These are phyloP conservation scores for Eupsilia transversa DNA, from an alignment of 2,888 invertebrate genomes.

Conservation along the genomic window DNA sequence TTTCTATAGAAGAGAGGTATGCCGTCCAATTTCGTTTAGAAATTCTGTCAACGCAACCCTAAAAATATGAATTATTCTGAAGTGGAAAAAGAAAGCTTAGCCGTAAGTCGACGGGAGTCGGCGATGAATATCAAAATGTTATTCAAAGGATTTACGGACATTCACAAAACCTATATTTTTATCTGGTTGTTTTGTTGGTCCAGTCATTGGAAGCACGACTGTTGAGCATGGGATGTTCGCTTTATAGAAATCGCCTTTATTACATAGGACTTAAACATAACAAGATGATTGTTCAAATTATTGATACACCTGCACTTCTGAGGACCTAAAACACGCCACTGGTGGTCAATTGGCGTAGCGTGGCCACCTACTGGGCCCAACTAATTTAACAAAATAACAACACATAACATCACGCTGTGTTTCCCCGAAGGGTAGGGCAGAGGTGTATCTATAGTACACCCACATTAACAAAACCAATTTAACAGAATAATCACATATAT, in stretches of 20 bases:
- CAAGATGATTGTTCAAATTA: too few relatives aligned
- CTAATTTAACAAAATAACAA: too few relatives aligned
- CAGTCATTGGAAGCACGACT: neutral
- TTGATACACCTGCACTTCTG: too few relatives aligned
- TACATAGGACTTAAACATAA: neutral
- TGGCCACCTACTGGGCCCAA: too few relatives aligned
- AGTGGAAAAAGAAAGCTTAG: conserved; percentile 31
- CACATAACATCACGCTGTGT: too few relatives aligned
- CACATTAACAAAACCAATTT: too few relatives aligned
- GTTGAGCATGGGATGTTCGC: neutral
- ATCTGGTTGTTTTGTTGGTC: neutral
- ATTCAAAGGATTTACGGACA: conserved; percentile 13
- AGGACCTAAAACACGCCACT: too few relatives aligned
- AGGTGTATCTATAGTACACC: too few relatives aligned
- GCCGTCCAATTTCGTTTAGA: conserved; percentile 3
- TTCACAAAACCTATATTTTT: neutral
- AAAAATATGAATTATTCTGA: conserved; percentile 34
- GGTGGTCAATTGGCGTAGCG: too few relatives aligned
- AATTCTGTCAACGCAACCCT: conserved; percentile 26
- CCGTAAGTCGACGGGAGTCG: conserved; percentile 16
- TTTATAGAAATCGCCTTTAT: neutral
- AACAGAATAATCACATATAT: too few relatives aligned
- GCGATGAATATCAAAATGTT: conserved; percentile 44
- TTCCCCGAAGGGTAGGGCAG: too few relatives aligned
- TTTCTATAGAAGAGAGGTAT: neutral